Evolutionary conservation across 1,140 invertebrate species (phyloP), one percentile per base, ranked within the genome.

Genomic region (Coboldia fuscipes): DNA sequence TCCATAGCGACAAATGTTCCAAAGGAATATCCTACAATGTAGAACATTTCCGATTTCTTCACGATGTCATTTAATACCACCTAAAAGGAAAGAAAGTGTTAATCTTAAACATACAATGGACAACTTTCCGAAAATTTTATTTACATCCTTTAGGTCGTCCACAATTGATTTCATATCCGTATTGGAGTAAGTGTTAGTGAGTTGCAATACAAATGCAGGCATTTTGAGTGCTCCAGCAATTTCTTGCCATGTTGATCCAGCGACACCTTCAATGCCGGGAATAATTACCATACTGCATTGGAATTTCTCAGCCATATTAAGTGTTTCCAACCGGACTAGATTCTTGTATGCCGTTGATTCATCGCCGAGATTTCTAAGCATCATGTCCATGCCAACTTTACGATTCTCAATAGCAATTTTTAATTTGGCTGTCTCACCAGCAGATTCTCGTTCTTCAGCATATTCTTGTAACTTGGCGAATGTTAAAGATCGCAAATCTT

Each of bases 201-300:
- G 34, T 29, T 56, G 53, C 14, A 56, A 26, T 5, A 54, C 38
- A 23, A 39, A 39, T 10, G 47, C 36, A 4, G 38, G 40, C 26
- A 43, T 49, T n/a, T 41, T 37, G 5, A 56, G 16, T 3, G 13
- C 20, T 0, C 32, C 33, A 0, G 46, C 51, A 23, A 55, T 41
- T 24, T 46, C 43, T n/a, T 50, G 45, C 52, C 53, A 56, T 3
- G 50, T 42, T n/a, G 42, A 38, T 30, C 53, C 50, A 10, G 69
- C 66, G 30, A 67, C 65, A 13, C 81, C 82, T 61, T 89, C 84
- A 28, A 89, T 58, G 13, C 83, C 80, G 34, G 83, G 83, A 24
- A 88, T 52, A 39, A 84, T 64, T 48, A 85, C 80, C 39, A 76
- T 57, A 18, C 18, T 4, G 8, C 18, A 53, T 41, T 34, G 41